phyloP scores from a whole-genome alignment of 2,888 invertebrate species.

The Julus scanicus region DNA sequence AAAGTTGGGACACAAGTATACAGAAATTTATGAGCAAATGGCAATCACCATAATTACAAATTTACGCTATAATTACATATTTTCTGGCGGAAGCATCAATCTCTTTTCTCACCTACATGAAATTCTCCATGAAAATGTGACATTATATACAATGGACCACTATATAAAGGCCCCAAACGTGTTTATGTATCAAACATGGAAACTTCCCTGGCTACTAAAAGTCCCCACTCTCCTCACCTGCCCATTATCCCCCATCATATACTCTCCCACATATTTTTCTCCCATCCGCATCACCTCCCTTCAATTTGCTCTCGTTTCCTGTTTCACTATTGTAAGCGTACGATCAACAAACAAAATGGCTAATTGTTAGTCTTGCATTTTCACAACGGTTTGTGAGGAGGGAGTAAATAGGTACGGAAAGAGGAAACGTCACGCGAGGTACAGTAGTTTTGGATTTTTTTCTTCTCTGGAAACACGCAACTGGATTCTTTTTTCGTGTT shows the following conservation, averaged over 20 bases:
- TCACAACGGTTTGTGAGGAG: not conserved
- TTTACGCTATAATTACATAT: not conserved
- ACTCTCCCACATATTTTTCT: not conserved
- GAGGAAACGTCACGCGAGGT: not conserved
- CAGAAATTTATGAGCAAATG: not conserved
- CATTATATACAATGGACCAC: not conserved
- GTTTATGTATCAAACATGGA: not conserved
- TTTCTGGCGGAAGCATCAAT: not conserved
- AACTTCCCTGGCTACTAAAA: no score
- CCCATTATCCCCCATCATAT: not conserved
- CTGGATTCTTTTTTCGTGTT: not conserved
- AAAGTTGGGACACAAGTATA: not conserved
- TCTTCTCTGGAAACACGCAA: not conserved
- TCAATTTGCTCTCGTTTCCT: conserved; percentile 30
- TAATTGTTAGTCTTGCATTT: conserved; percentile 42
- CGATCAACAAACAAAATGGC: conserved; percentile 36
- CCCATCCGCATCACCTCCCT: not conserved
- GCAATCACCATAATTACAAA: not conserved
- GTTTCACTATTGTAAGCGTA: conserved; percentile 18
- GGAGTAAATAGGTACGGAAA: not conserved
- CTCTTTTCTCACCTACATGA: not conserved
- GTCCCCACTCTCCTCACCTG: not conserved
- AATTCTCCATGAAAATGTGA: not conserved
- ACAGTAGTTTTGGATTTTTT: not conserved
- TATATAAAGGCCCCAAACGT: not conserved